These are phyloP conservation scores for Heloderma charlesbogerti DNA, from an alignment of 2,113 vertebrate genomes.

Conservation along the genomic window DNA sequence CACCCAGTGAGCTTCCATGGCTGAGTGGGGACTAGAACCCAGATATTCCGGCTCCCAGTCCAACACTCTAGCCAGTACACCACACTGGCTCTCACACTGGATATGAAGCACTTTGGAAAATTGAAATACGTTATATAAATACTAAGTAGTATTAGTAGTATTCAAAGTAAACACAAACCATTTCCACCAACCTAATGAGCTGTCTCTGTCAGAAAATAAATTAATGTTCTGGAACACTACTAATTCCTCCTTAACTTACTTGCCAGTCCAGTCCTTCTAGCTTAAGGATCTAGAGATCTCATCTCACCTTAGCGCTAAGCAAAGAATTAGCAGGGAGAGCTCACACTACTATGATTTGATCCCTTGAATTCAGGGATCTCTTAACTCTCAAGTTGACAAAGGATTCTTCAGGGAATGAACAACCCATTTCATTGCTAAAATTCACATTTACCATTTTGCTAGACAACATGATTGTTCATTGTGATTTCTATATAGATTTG, in stretches of 20 bases:
- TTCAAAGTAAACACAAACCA: background rate
- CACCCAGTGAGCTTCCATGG: too few species aligned
- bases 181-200: background rate
- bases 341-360: background rate
- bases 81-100: too few species aligned
- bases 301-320: background rate
- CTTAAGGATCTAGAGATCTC: background rate
- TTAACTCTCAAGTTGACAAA: constrained; percentile 7
- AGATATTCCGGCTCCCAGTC: too few species aligned
- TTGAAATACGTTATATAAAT: background rate
- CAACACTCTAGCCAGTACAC: too few species aligned
- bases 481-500: background rate
- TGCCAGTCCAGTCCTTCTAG: too few species aligned
- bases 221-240: background rate
- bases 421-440: background rate
- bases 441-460: background rate
- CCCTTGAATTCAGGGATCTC: background rate
- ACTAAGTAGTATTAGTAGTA: background rate
- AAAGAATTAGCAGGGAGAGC: background rate
- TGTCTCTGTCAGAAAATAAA: background rate
- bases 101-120: background rate
- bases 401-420: background rate
- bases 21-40: too few species aligned
- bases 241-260: background rate
- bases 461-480: background rate